Base-by-base conservation (phyloP, 1,140 invertebrate genomes). In the Bombus consobrinus region DNA sequence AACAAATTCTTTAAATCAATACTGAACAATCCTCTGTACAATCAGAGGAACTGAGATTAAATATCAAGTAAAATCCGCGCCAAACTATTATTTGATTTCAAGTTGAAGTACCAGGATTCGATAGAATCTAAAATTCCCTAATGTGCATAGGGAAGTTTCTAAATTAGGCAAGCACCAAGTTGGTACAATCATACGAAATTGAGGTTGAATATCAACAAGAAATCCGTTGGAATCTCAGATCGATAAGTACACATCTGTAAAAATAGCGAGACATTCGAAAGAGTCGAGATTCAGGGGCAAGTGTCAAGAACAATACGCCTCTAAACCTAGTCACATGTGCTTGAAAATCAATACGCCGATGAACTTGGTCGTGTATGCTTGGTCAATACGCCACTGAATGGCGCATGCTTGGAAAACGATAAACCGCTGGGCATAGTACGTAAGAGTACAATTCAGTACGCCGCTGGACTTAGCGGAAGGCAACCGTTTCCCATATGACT, bases 311-410 rank as follows among this genome's bases (percentile, higher is more conserved):
- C 79, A 41, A 80, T 73, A 86, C 69, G 86, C 75, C 79, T 79
- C 91, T 93, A 88, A 93, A 18, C 43, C 43, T 18, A 47, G 5
- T 18, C 43, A 18, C 4, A 5, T 47, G 15, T 47, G 15, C 0
- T 47, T 43, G 43, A 43, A 43, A 43, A 15, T 43, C 83, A 34
- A 83, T 77, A 86, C 77, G 85, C 75, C 83, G 71, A 89, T 93
- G 91, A 93, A 43, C 43, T 15, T 43, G 3, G 43, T 15, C 43
- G 13, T 5, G 43, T 15, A 15, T 43, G 43, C 13, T 43, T 15
- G 43, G 15, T 47, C 43, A 15, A 47, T 47, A 47, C 5, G 4
- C 43, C 13, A 1, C 4, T 47, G 13, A 47, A 47, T 47, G 4
- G 15, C 43, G 43, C 43, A 15, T 15, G 43, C 43, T 47, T 47